A percentile compares a stretch with the other conserved stretches of the same genome.
Conservation (phyloP, 2,113 vertebrate species). For the Polypterus senegalus region DNA sequence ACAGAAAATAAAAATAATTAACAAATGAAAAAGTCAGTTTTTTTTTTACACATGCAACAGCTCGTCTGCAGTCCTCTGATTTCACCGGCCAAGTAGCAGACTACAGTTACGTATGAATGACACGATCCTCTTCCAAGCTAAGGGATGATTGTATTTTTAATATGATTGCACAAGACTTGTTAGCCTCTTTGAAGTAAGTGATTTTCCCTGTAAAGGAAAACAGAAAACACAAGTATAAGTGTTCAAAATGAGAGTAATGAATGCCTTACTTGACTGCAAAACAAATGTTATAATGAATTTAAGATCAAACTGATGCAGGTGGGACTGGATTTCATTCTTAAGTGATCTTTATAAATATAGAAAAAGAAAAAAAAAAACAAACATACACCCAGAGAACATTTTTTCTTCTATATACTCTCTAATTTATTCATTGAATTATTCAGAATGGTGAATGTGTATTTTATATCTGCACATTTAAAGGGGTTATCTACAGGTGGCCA, state of each 20-base stretch:
- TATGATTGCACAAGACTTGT: conserved; percentile 81
- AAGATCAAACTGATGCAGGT: neutral
- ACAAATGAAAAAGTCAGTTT: conserved; percentile 44
- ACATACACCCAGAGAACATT: too few relatives aligned
- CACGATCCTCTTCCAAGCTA: conserved; percentile 61
- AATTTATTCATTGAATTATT: too few relatives aligned
- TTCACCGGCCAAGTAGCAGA: conserved; percentile 55
- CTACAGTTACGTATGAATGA: conserved; percentile 62
- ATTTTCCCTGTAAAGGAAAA: conserved; percentile 56
- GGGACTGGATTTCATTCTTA: neutral
- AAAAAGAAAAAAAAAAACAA: too few relatives aligned
- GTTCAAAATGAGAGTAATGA: conserved; percentile 36
- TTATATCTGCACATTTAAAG: too few relatives aligned
- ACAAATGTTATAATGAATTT: too few relatives aligned
- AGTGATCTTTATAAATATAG: neutral
- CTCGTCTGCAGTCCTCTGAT: conserved; percentile 61
- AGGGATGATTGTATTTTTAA: conserved; percentile 63
- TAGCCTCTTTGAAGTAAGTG: conserved; percentile 72
- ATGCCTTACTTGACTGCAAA: neutral
- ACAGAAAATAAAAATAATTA: conserved; percentile 40
- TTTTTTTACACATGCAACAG: conserved; percentile 77
- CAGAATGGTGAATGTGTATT: too few relatives aligned
- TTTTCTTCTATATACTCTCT: too few relatives aligned
- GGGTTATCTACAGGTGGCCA: too few relatives aligned
- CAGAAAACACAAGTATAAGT: too few relatives aligned